Evolutionary conservation across 1,140 invertebrate species (phyloP).

Genomic region (Mercenaria mercenaria): DNA sequence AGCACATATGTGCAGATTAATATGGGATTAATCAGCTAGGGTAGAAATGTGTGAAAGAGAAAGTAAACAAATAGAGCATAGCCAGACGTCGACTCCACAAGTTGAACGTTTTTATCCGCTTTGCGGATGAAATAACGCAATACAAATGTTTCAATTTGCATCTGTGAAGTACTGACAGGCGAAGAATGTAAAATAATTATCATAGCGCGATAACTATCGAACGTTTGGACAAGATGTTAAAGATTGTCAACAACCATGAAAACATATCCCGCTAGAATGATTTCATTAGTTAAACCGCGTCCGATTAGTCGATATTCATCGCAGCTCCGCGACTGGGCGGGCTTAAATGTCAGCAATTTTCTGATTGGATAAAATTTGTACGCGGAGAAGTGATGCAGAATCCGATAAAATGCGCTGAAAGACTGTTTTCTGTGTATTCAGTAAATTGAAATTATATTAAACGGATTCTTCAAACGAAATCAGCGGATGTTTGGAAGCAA

Average conservation of each 20-base stretch:
- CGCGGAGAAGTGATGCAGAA: neutral
- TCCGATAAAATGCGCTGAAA: slow-evolving; percentile 21
- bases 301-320: neutral
- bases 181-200: slow-evolving; percentile 62
- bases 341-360: slow-evolving; percentile 17
- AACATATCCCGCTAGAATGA: slow-evolving; percentile 43
- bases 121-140: slow-evolving; percentile 51
- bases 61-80: slow-evolving; percentile 49
- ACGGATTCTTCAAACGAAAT: slow-evolving; percentile 23
- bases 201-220: slow-evolving; percentile 55
- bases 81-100: slow-evolving; percentile 39
- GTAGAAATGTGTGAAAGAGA: slow-evolving; percentile 43
- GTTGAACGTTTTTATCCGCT: slow-evolving; percentile 50
- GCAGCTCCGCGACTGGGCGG: slow-evolving; percentile 33
- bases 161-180: slow-evolving; percentile 46
- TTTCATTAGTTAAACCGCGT: neutral
- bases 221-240: slow-evolving; percentile 52
- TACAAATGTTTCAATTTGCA: slow-evolving; percentile 61
- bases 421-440: slow-evolving; percentile 23
- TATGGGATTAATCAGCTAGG: slow-evolving; percentile 28
- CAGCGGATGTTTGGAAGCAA: neutral
- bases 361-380: slow-evolving; percentile 44
- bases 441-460: slow-evolving; percentile 36
- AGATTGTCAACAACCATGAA: slow-evolving; percentile 37
- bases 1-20: slow-evolving; percentile 48